Percentiles rank a stretch among this genome's conserved stretches.
Evolutionary conservation across 2,888 invertebrate genomes (phyloP).

Genomic region (Heliconius ethilla): DNA sequence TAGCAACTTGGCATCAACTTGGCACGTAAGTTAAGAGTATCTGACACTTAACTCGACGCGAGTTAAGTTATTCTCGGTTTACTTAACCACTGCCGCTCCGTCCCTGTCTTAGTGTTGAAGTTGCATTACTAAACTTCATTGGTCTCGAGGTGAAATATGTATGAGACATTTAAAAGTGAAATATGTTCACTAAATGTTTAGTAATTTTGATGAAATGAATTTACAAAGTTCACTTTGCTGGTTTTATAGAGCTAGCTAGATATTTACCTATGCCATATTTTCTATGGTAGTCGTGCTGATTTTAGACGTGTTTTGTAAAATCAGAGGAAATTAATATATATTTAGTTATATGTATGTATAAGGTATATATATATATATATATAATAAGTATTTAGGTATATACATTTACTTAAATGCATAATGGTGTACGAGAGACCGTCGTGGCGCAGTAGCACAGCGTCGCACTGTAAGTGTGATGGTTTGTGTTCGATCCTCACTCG

Average conservation of each 20-base stretch:
- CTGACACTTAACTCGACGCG: constrained; percentile 17
- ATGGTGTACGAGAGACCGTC: too few species aligned
- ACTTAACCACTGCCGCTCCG: not conserved
- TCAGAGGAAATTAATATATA: too few species aligned
- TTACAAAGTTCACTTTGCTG: too few species aligned
- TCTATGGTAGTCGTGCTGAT: too few species aligned
- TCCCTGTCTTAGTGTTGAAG: constrained; percentile 6
- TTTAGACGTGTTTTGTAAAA: too few species aligned
- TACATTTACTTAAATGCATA: not conserved
- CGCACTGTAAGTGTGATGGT: too few species aligned
- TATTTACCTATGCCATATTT: too few species aligned
- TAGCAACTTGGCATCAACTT: constrained; percentile 18
- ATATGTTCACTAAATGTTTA: not conserved
- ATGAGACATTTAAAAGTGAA: not conserved
- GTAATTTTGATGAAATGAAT: not conserved
- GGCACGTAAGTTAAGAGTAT: constrained; percentile 22
- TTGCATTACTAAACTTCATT: constrained; percentile 11
- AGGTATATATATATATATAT: not conserved
- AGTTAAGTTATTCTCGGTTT: constrained; percentile 20
- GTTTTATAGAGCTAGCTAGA: too few species aligned
- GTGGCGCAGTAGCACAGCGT: too few species aligned
- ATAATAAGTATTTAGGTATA: not conserved
- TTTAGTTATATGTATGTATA: too few species aligned
- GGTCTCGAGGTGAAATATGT: not conserved
- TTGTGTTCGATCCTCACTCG: too few species aligned